Base-by-base conservation (phyloP, 2,888 invertebrate species). In the Chaitophorus viminalis region DNA sequence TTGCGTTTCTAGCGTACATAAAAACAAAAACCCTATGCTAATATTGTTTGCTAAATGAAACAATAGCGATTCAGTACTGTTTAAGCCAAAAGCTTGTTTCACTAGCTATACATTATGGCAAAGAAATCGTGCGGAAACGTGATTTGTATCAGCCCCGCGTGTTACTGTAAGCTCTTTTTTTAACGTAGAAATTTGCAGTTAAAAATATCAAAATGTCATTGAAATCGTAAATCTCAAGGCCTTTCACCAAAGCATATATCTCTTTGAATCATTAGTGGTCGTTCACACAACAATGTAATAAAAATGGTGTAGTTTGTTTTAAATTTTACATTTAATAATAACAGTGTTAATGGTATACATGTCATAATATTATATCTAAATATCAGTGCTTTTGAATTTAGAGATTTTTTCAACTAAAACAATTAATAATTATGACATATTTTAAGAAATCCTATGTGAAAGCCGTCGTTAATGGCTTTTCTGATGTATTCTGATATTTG, bases 11-110 rank as follows among this genome's bases (percentile, higher is more conserved):
- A 86, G 79, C 36, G 33, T 29, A 78, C 78, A 79, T 86, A 79
- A 86, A 85, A 68, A 18, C n/a, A 31, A 85, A 85, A 79, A 60
- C 78, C 36, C 54, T 86, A 86, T 86, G 86, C 72, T 86, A 86
- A 86, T 86, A 79, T 54, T 79, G 36, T 86, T 86, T 76, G 29
- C 54, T 54, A 70, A 72, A 79, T 21, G 72, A 79, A 79, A 86
- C 72, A 79, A 86, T 72, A 77, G 46, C 25, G n/a, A 68, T 33
- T 18, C 18, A 3, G 17, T 31, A 39, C 39, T 75, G 39, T 46
- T 76, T 76, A 84, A 84, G 17, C 65, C 39, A n/a, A 84, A 76
- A 65, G 65, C 65, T 84, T 84, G 84, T 84, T 84, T 84, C 84
- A 11, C n/a, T 11, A 9, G 29, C 46, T 84, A 84, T 25, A 31